A percentile compares a stretch with the other conserved stretches of the same genome.
Evolutionary conservation across 2,797 vertebrate genomes (phyloP).

Genomic region (Lerista edwardsae): DNA sequence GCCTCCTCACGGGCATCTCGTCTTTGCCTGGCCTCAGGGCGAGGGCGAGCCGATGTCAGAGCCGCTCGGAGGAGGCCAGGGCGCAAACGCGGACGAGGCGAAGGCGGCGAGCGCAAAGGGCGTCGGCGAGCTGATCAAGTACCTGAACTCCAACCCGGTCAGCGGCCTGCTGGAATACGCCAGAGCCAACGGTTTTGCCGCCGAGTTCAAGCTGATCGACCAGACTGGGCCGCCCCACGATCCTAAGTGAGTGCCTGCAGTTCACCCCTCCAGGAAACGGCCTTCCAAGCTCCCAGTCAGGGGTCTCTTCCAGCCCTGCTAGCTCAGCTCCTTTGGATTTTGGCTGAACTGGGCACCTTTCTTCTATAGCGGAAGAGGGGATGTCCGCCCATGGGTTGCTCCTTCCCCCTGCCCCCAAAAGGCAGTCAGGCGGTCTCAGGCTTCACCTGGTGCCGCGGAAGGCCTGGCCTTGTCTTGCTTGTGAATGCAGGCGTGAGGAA

Average conservation of each 20-base stretch:
- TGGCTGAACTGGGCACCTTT: too few species aligned
- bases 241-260: conserved; percentile 84
- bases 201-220: conserved; percentile 92
- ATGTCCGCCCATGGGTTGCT: too few species aligned
- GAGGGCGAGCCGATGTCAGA: background rate
- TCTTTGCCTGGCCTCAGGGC: background rate
- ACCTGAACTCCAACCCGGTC: conserved; percentile 93
- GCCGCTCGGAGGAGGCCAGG: background rate
- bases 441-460: too few species aligned
- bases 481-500: too few species aligned
- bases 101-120: conserved; percentile 83
- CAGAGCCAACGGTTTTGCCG: conserved; percentile 93
- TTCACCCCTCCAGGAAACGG: background rate
- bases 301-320: too few species aligned
- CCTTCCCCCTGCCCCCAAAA: too few species aligned
- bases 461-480: too few species aligned
- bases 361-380: too few species aligned
- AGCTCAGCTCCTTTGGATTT: too few species aligned
- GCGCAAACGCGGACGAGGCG: conserved; percentile 77
- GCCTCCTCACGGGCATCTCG: background rate
- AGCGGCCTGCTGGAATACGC: conserved; percentile 94
- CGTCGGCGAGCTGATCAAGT: conserved; percentile 91
- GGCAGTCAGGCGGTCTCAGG: too few species aligned
- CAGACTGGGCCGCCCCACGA: conserved; percentile 93
- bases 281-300: too few species aligned